Base-by-base conservation (phyloP, 2,797 vertebrate genomes). In the Hozukius guyotensis region DNA sequence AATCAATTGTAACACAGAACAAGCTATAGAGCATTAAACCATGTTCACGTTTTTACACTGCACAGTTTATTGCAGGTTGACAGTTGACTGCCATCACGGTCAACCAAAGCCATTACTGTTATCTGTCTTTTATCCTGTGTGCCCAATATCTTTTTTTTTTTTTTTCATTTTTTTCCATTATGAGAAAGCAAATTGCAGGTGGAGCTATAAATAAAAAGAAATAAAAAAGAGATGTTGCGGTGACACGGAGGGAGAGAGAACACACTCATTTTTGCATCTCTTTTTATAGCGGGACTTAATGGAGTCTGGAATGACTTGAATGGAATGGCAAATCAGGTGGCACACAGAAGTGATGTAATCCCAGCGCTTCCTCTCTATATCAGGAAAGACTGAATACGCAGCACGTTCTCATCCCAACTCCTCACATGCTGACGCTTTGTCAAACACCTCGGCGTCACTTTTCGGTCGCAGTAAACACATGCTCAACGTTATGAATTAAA, bases 101-200 rank as follows among this genome's bases (percentile, higher is more conserved):
- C 5, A 46, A 77, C 75, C 72, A 75, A 75, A 85, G 36, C 62
- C 52, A 71, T 78, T 81, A 74, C 42, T 66, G 36, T 83, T 86
- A 86, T 81, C 60, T 86, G 55, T 25, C 46, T 65, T 78, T 75
- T 56, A 61, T 72, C 63, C 49, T 14, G 20, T 72, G 57, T 32
- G 31, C 53, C 42, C 78, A 70, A 29, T 72, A 78, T 70, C 20
- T 46, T 18, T 82, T 70, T 83, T 72, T 83, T 77, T 38, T 20
- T 49, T 8, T 7, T 34, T 7, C 32, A 8, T 82, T 76, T 82
- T 76, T 80, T 81, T 52, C 31, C 34, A 78, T 80, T 80, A 77
- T 53, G 62, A 78, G 61, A 63, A 27, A 75, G 38, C 24, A 76
- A 80, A 82, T 64, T 71, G 72, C 56, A 73, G 68, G 62, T 82